Conservation (phyloP, 2,888 invertebrate genomes). For the Agrotis clavis region DNA sequence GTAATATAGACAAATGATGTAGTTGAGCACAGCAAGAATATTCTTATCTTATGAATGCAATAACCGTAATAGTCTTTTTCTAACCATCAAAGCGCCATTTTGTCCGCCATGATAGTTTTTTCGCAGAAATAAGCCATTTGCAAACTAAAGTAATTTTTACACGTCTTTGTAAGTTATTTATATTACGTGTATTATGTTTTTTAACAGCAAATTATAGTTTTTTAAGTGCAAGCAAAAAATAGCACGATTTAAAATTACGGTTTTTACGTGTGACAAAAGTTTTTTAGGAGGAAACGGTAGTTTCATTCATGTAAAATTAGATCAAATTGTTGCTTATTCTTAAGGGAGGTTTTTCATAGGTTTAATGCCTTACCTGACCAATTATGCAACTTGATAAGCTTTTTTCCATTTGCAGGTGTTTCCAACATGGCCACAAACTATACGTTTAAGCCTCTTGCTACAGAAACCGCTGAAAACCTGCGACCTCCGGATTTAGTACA, state of each 20-base stretch:
- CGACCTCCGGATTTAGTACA: no score
- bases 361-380: neutral
- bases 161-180: conserved; percentile 25
- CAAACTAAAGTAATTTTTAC: conserved; percentile 21
- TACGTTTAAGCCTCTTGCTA: no score
- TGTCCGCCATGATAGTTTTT: conserved; percentile 32
- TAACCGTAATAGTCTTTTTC: neutral
- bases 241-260: conserved; percentile 8
- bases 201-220: conserved; percentile 44
- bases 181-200: conserved; percentile 27
- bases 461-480: no score
- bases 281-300: conserved; percentile 13
- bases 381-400: neutral
- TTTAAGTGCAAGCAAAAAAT: conserved; percentile 13
- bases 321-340: neutral
- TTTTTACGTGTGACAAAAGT: conserved; percentile 1
- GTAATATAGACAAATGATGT: no score
- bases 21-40: no score
- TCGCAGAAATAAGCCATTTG: conserved; percentile 4
- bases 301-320: neutral
- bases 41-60: neutral
- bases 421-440: no score
- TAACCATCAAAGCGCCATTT: neutral
- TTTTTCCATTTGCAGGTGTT: no score
- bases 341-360: neutral